Evolutionary conservation across 2,797 vertebrate species (phyloP), one percentile per base, ranked within the genome.

Genomic region (Acanthornis magna): DNA sequence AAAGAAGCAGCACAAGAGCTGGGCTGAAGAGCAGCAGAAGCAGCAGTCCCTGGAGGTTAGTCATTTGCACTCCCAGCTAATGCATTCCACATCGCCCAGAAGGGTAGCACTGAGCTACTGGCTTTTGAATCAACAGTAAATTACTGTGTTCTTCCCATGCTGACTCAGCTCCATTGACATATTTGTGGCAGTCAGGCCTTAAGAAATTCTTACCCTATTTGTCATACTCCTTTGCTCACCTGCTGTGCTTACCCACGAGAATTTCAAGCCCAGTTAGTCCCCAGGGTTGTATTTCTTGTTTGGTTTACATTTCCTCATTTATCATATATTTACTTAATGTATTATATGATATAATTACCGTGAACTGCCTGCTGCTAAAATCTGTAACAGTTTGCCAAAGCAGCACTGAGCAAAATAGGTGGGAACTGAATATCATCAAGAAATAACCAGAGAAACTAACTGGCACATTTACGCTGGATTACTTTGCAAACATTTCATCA

Each of bases 151-250:
- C 57, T 91, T 87, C 80, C 57, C 50, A 34, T 85, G 74, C 93
- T 95, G 89, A 96, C 53, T 97, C 92, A 93, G 82, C 81, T 92
- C 62, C 79, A 67, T 45, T 85, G 68, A 57, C 57, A 42, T 42
- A 72, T 20, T 81, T 89, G 81, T 40, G 63, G 58, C 60, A 85
- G 85, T 12, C 55, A 60, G 48, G 21, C 43, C 84, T 38, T 42
- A 88, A 82, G 67, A 92, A 88, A 96, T 95, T 94, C 78, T 87
- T 76, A 50, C 22, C 11, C 74, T 84, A 25, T 91, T 94, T 77
- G 80, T 93, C 83, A 61, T 67, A 57, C 17, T 36, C 43, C 54
- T 90, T 58, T 48, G 27, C 85, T 93, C 73, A 95, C 85, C 94
- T 95, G 62, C 68, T 88, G 38, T 77, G 65, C 72, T 88, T 57